Evolutionary conservation across 1,140 invertebrate species (phyloP), one percentile per base, ranked within the genome.

Genomic region (Drosophila varians): DNA sequence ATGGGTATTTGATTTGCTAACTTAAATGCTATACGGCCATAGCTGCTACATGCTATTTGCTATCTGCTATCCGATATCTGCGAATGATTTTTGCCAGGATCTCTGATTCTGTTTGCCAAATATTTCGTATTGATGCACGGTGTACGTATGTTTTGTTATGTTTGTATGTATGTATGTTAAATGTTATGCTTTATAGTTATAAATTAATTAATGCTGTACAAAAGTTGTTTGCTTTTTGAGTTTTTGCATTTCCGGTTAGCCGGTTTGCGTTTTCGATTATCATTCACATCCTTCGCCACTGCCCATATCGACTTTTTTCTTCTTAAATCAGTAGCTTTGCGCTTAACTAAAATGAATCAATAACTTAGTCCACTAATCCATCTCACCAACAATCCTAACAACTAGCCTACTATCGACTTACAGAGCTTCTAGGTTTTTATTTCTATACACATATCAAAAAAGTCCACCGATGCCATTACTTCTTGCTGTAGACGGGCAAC

Each of bases 141-240:
- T 58, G 36, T 55, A 16, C 46, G 23, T 55, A 42, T 55, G 11
- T 43, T 11, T n/a, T n/a, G n/a, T n/a, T n/a, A n/a, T 21, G 18
- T 48, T 14, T 46, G 47, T 25, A 56, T 26, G 31, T 65, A 16
- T 68, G 54, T 54, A 34, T 62, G 26, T 61, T 42, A 18, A 42
- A 42, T 70, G 31, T 64, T 23, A 70, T 62, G 46, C 60, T 54
- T 71, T 75, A 78, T 73, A 76, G 52, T 87, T 86, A 86, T 74
- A 87, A 86, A 86, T 86, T 86, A 86, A 86, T 86, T 86, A 86
- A 86, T 86, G 80, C 80, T 86, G 82, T 86, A 86, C 80, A 86
- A 57, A 80, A 64, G 66, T 18, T 62, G n/a, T 28, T 73, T 26
- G 61, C 64, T 43, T 28, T 34, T 74, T 45, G 61, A 74, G 53